Base-by-base conservation (phyloP, 1,140 invertebrate species). In the Pseudomyrmex concolor region DNA sequence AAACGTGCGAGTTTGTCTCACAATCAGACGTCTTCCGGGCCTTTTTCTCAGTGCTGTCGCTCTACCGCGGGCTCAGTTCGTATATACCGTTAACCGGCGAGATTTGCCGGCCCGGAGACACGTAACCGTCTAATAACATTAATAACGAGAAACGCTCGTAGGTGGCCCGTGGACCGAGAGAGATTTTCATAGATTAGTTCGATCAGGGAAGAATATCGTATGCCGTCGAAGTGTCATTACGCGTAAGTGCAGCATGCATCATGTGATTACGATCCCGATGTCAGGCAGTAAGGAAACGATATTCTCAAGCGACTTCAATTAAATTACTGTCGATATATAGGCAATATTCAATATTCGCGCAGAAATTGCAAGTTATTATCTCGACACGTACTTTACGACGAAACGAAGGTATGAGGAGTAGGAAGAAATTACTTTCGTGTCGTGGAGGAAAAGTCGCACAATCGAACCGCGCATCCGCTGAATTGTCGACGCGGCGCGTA, bases 111-210 rank as follows among this genome's bases (percentile, higher is more conserved):
- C 87, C 48, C 84, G 90, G 86, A 85, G 87, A 92, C 76, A 70
- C 90, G 89, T 80, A 91, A 91, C 89, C 88, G 88, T 89, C 90
- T 91, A 91, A 91, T 91, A 91, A 92, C 88, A 91, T 92, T 91
- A 92, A 92, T 91, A 91, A 91, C 84, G 89, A 90, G 86, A 89
- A 78, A 85, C 84, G 84, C 84, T 82, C 78, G 90, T 92, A 90
- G 90, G 91, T 91, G 90, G 91, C 89, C 90, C 90, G 88, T 70
- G 83, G 13, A 48, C 50, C n/a, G n/a, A 57, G 45, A 74, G 74
- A 81, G 45, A 62, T 84, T 63, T 81, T 82, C 71, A 55, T 50
- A 71, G 62, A 76, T 83, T 83, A 63, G 62, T 83, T 83, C 72
- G 76, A 83, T 66, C 60, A 74, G 62, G 19, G 72, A 77, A 83